A percentile compares a stretch with the other conserved stretches of the same genome.
phyloP scores from a whole-genome alignment of 2,113 vertebrate species.

The Narcine bancroftii region DNA sequence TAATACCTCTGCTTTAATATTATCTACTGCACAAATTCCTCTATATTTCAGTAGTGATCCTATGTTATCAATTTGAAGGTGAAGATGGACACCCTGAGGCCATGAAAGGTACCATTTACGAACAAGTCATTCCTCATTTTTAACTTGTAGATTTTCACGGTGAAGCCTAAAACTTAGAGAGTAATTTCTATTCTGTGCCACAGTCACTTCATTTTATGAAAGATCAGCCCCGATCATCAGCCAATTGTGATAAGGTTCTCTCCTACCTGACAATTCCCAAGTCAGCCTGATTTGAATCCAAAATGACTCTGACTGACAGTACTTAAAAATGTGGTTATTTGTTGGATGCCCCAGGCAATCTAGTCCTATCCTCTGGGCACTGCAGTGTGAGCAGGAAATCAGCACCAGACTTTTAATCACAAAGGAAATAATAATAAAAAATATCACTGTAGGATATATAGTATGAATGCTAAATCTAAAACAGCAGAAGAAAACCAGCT shows the following conservation, averaged over 20 bases:
- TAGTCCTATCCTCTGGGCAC: neutral
- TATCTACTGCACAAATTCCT: neutral
- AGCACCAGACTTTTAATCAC: neutral
- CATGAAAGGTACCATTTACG: neutral
- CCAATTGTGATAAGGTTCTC: neutral
- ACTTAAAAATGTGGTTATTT: neutral
- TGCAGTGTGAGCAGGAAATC: neutral
- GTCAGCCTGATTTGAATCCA: slow-evolving; percentile 6
- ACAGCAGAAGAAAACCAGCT: neutral
- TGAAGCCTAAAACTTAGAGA: neutral
- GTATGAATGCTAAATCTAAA: neutral
- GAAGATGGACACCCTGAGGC: neutral
- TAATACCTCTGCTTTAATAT: neutral
- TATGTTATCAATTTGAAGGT: neutral
- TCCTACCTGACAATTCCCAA: neutral
- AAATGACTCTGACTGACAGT: neutral
- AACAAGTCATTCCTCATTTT: neutral
- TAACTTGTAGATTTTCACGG: neutral
- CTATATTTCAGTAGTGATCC: neutral
- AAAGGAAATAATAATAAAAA: neutral
- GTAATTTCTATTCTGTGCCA: neutral
- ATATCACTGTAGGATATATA: no score
- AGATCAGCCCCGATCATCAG: neutral
- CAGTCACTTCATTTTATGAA: neutral
- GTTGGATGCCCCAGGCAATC: neutral